Percentiles rank a stretch among this genome's conserved stretches.
phyloP scores from a whole-genome alignment of 2,797 vertebrate genomes.

The Peromyscus melanophrys region DNA sequence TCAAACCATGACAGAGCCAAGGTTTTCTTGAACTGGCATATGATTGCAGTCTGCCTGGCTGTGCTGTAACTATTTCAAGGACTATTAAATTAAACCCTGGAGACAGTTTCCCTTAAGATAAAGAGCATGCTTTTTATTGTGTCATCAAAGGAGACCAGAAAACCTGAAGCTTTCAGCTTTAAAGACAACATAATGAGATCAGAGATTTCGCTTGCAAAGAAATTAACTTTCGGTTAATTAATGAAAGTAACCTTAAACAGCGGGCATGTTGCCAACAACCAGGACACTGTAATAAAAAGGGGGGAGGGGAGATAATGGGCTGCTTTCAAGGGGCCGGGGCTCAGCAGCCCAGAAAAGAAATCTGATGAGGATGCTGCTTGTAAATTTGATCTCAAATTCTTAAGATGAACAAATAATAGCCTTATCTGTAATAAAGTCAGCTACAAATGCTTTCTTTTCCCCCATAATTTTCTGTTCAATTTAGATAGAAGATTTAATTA shows the following conservation, averaged over 20 bases:
- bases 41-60: conserved; percentile 77
- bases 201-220: conserved; percentile 87
- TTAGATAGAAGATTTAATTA: conserved; percentile 87
- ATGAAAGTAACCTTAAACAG: conserved; percentile 89
- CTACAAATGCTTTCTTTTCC: conserved; percentile 83
- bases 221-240: conserved; percentile 90
- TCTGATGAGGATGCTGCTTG: conserved; percentile 85
- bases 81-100: conserved; percentile 82
- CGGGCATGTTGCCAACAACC: conserved; percentile 84
- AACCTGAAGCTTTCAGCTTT: conserved; percentile 85
- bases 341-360: conserved; percentile 82
- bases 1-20: conserved; percentile 69
- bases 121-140: conserved; percentile 83
- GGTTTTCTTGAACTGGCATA: conserved; percentile 74
- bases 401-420: conserved; percentile 86
- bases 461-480: conserved; percentile 87
- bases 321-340: conserved; percentile 81
- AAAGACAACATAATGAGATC: conserved; percentile 88
- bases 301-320: conserved; percentile 81
- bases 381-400: conserved; percentile 87
- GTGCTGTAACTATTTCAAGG: conserved; percentile 84
- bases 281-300: conserved; percentile 80
- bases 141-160: conserved; percentile 85
- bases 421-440: conserved; percentile 85
- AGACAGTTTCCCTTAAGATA: conserved; percentile 82